A percentile compares a stretch with the other conserved stretches of the same genome.
Conservation (phyloP, 2,888 invertebrate genomes). For the Coenonympha arcania region DNA sequence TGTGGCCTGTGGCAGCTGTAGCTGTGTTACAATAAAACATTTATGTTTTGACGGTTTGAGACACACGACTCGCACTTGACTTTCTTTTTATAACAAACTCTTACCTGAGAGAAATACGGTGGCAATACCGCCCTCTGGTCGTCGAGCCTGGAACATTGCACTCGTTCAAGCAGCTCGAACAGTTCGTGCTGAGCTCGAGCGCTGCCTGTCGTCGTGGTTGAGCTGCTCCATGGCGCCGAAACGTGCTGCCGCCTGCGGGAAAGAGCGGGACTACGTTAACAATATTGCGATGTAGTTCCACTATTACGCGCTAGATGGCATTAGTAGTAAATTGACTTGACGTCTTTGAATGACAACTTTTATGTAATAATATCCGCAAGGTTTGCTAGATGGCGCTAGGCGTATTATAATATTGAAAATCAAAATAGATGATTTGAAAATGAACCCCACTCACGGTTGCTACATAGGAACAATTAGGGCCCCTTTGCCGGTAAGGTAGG, state of each 20-base stretch:
- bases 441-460: too few species aligned
- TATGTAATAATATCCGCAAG: neutral
- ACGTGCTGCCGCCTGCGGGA: slow-evolving; percentile 79
- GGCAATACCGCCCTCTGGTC: slow-evolving; percentile 98
- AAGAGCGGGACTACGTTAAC: slow-evolving; percentile 33
- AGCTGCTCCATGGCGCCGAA: slow-evolving; percentile 72
- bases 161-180: slow-evolving; percentile 93
- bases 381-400: neutral
- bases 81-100: slow-evolving; percentile 32
- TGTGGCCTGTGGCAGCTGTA: too few species aligned
- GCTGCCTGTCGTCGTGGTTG: slow-evolving; percentile 67
- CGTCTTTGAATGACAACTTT: too few species aligned
- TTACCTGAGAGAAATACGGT: slow-evolving; percentile 90
- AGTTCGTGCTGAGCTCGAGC: slow-evolving; percentile 81
- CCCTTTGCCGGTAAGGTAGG: too few species aligned
- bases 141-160: slow-evolving; percentile 94
- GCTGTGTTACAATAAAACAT: too few species aligned
- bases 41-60: too few species aligned
- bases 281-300: neutral
- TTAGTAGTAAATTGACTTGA: neutral
- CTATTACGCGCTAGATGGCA: slow-evolving; percentile 34
- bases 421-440: too few species aligned
- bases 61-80: too few species aligned
- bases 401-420: too few species aligned
- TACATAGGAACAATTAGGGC: too few species aligned